Evolutionary conservation across 2,888 invertebrate genomes (phyloP).

Genomic region (Aspidapion aeneum): DNA sequence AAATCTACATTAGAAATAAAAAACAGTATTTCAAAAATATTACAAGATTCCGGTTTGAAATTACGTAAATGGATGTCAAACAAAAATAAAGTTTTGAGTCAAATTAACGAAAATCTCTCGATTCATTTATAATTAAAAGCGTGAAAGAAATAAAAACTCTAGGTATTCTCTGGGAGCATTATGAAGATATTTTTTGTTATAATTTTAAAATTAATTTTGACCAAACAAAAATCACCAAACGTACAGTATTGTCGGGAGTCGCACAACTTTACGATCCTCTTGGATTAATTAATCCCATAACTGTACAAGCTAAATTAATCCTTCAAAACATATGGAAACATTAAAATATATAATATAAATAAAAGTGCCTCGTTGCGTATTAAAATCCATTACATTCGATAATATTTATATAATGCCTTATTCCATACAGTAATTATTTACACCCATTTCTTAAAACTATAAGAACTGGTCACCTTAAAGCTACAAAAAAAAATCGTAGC

Average conservation of each 20-base stretch:
- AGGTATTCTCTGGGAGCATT: constrained; percentile 11
- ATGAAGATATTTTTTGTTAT: constrained; percentile 4
- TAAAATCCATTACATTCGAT: too few species aligned
- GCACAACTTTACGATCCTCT: constrained; percentile 10
- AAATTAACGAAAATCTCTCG: not conserved
- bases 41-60: constrained; percentile 2
- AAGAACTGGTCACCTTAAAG: too few species aligned
- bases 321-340: constrained; percentile 8
- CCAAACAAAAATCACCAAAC: not conserved
- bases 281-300: constrained; percentile 10
- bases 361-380: too few species aligned
- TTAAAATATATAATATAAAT: too few species aligned
- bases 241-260: constrained; percentile 7
- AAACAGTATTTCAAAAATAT: constrained; percentile 1
- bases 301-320: constrained; percentile 10
- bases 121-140: not conserved
- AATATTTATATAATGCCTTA: too few species aligned
- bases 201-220: not conserved
- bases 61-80: constrained; percentile 13
- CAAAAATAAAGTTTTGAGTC: not conserved
- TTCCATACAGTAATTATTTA: too few species aligned
- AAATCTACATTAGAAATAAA: not conserved
- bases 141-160: constrained; percentile 7
- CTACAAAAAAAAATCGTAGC: too few species aligned
- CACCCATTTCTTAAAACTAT: too few species aligned